Base-by-base conservation (phyloP, 30 jellyfish, hydroid and myxozoan genomes). In the Haliclystus octoradiatus region DNA sequence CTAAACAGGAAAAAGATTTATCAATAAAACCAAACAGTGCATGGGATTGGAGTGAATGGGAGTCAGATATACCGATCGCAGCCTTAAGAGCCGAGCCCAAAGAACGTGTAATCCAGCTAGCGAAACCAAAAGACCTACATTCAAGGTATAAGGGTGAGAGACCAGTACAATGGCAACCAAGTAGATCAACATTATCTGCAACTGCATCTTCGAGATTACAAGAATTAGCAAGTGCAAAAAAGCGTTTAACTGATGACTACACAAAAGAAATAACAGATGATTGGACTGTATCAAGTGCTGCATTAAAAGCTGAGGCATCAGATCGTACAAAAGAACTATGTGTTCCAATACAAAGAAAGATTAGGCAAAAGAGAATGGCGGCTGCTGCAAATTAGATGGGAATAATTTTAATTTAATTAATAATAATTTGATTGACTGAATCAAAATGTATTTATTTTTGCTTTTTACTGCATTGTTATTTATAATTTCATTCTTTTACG, bases 41-140 rank as follows among this genome's bases (percentile, higher is more conserved):
- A 15, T 88, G 97, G 97, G 97, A 88, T 62, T 88, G 92, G 88
- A 81, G 94, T 29, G 97, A 88, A 53, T 88, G 97, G 97, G 92
- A 75, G 51, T 88, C 95, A 23, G 97, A 88, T 70, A 92, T 88
- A 26, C 92, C 97, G 19, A 75, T 63, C 51, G 95, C 97, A 9
- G 97, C 97, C n/a, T 69, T 81, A 63, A 79, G 74, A 47, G 76
- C 68, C 33, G 94, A 87, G 40, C 87, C 97, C 0, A 63, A 89
- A 19, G 97, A 76, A 24, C 84, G 93, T 15, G 84, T 80, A n/a
- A 13, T 68, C 31, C 71, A 72, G 75, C 79, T 87, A 2, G 79
- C 97, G 28, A 69, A 80, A 50, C 93, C 94, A 4, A 87, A 87
- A 75, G 68, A 69, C 23, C 51, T 79, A 50, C 83, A 79, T 50